Percentiles rank a stretch among this genome's conserved stretches.
Evolutionary conservation across 64 coral and sea anemone genomes (phyloP).

Genomic region (Porites lutea): DNA sequence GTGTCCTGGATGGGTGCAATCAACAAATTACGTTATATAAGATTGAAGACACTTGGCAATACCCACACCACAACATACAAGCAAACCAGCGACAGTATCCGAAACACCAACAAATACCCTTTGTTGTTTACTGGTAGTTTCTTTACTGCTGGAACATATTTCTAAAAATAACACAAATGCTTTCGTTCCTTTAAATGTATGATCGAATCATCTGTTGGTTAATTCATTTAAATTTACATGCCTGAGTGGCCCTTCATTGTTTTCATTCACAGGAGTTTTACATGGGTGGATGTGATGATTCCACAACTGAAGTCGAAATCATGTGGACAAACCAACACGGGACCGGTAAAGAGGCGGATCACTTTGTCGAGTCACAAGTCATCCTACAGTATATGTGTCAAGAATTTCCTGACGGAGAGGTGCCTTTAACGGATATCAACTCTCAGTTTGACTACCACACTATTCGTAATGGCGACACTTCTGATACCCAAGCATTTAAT

Average conservation of each 20-base stretch:
- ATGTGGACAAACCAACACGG: slow-evolving; percentile 23
- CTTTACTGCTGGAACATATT: too few species aligned
- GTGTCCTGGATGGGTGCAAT: too few species aligned
- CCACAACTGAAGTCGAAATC: background rate
- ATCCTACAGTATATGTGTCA: slow-evolving; percentile 46
- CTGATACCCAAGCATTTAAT: background rate
- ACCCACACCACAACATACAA: too few species aligned
- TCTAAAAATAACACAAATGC: background rate
- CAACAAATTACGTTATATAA: too few species aligned
- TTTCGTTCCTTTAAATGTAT: background rate
- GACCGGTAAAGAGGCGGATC: background rate
- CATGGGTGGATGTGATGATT: background rate
- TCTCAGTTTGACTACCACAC: slow-evolving; percentile 1
- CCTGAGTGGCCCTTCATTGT: background rate
- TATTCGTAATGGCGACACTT: slow-evolving; percentile 7
- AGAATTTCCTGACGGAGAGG: background rate
- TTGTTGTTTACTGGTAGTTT: too few species aligned
- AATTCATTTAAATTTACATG: background rate
- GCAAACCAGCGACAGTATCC: too few species aligned
- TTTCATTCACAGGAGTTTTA: slow-evolving; percentile 2
- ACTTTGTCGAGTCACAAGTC: slow-evolving; percentile 19
- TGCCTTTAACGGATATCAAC: background rate
- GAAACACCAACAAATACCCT: too few species aligned
- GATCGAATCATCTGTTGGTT: too few species aligned
- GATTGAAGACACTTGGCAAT: too few species aligned